Evolutionary conservation across 2,797 vertebrate genomes (phyloP).

Genomic region (Notolepis coatsorum): DNA sequence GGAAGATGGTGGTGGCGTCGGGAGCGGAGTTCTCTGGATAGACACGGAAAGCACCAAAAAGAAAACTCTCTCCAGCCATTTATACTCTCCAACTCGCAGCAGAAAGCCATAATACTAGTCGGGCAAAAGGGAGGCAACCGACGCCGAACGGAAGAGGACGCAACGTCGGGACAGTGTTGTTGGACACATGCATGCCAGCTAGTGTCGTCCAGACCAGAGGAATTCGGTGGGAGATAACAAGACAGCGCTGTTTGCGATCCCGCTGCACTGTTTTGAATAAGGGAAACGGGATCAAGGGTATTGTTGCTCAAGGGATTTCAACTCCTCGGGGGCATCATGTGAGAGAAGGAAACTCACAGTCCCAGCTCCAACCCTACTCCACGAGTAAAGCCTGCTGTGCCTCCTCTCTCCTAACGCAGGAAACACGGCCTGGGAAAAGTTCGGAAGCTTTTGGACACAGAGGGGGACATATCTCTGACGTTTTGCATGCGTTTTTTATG

Average conservation of each 20-base stretch:
- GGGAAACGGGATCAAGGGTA: slow-evolving; percentile 24
- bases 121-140: slow-evolving; percentile 63
- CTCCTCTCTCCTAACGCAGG: slow-evolving; percentile 70
- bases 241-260: slow-evolving; percentile 17
- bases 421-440: slow-evolving; percentile 78
- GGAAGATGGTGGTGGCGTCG: slow-evolving; percentile 73
- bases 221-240: slow-evolving; percentile 40
- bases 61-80: slow-evolving; percentile 5
- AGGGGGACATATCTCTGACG: slow-evolving; percentile 53
- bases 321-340: slow-evolving; percentile 49
- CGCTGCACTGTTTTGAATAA: slow-evolving; percentile 28
- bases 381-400: slow-evolving; percentile 53
- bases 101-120: slow-evolving; percentile 19
- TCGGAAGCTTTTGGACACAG: slow-evolving; percentile 68
- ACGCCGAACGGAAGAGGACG: slow-evolving; percentile 75
- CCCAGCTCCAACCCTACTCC: slow-evolving; percentile 64
- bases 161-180: slow-evolving; percentile 63
- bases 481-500: slow-evolving; percentile 43
- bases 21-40: slow-evolving; percentile 42
- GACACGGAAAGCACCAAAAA: slow-evolving; percentile 23
- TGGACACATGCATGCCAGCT: slow-evolving; percentile 67
- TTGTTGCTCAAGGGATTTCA: slow-evolving; percentile 47
- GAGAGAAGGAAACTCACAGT: slow-evolving; percentile 68
- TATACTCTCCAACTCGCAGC: slow-evolving; percentile 35
- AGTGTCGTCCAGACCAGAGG: slow-evolving; percentile 49